Base-by-base conservation (phyloP, 1,140 invertebrate genomes). In the Akabosia matsudoensis region DNA sequence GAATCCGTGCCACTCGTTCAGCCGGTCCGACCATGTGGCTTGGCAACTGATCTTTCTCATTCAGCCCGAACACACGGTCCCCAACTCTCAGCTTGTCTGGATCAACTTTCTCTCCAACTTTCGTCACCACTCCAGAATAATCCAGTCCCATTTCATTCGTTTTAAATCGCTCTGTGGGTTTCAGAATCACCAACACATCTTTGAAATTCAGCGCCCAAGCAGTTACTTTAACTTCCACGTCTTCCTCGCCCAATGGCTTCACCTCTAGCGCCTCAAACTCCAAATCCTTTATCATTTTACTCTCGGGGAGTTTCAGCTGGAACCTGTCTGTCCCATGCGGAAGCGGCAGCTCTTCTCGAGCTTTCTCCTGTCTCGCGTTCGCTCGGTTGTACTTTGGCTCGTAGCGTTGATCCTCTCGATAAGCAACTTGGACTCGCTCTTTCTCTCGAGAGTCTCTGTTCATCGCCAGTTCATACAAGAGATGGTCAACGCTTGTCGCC, bases 121-220 rank as follows among this genome's bases (percentile, higher is more conserved):
- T 26, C n/a, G n/a, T 51, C 1, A 75, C 74, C 18, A 37, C 28
- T 4, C 74, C 74, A n/a, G 74, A 37, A 16, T 37, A 30, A 31
- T 75, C 74, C 33, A 75, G 31, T 33, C 61, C 74, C 0, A 75
- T 18, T 4, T 14, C 34, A 30, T 70, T n/a, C 4, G 26, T 28
- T 37, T n/a, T 26, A 31, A 34, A 30, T n/a, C 37, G 45, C 16
- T 30, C 10, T 0, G 34, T 67, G 7, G 74, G 74, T 33, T 52
- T 70, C 1, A 75, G 18, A 0, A 75, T 31, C 4, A 54, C 37
- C 13, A 75, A 71, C 0, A 75, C 0, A 52, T 75, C 74, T 30
- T 67, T 10, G 37, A 75, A 75, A 30, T 75, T 75, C 14, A 75
- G 24, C 4, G 30, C 74, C 2, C 10, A 30, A 1, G 74, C 74